Base-by-base conservation (phyloP, 2,888 invertebrate species). In the Laothoe populi region DNA sequence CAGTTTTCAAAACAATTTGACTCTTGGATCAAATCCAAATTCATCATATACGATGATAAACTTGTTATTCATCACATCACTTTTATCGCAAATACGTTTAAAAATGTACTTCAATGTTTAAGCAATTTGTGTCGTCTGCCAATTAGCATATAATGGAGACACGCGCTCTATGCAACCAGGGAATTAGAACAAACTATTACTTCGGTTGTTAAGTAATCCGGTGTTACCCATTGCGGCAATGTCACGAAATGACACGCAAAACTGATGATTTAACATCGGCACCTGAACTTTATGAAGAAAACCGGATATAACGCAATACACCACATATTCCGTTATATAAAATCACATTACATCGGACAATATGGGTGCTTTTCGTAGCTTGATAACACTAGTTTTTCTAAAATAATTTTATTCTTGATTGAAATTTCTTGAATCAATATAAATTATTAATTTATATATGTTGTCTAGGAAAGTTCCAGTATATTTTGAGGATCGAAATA, bases 141-240 rank as follows among this genome's bases (percentile, higher is more conserved):
- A 81, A 87, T 87, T 87, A 86, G 76, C 86, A 88, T 87, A 87
- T 83, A 87, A 87, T 87, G 76, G 83, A 40, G 71, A 59, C 44
- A 70, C 66, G 69, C 71, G 74, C 70, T 74, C 69, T 79, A 74
- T 73, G 82, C 82, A 84, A 83, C 74, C 69, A 70, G 70, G 78
- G 82, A 84, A 85, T 86, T 81, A 82, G 84, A 83, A 82, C 84
- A 81, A 77, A 73, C 75, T 74, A 72, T 83, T 78, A 78, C 80
- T 82, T 70, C n/a, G n/a, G 66, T 60, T 44, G 70, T 87, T 86
- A 80, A 81, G 84, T 83, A 86, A 88, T 68, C 64, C 63, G 48
- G 60, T 69, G 67, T 71, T 71, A 68, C 71, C 64, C 63, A 67
- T 69, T 70, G 67, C 66, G 70, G 68, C 63, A 49, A 60, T 60